A percentile compares a stretch with the other conserved stretches of the same genome.
Conservation (phyloP, 2,113 vertebrate genomes). For the Ibidorhyncha struthersii region DNA sequence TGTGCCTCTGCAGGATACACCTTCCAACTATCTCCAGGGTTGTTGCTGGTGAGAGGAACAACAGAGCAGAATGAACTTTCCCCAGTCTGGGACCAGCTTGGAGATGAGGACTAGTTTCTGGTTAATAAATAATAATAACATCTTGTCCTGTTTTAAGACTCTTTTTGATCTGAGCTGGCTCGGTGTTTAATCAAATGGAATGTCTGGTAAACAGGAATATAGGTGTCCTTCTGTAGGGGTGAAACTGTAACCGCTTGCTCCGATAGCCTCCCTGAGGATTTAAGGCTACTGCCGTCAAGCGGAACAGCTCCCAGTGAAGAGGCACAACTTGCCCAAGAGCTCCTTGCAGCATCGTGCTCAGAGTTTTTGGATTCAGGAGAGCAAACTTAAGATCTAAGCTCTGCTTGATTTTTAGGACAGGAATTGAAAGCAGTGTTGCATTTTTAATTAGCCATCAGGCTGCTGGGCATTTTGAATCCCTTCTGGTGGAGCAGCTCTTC, state of each 20-base stretch:
- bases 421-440: neutral
- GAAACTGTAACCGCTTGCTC: rapidly evolving
- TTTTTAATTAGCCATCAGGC: neutral
- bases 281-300: neutral
- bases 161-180: neutral
- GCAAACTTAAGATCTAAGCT: neutral
- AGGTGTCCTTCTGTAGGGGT: neutral
- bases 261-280: neutral
- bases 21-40: neutral
- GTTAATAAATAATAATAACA: neutral
- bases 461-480: neutral
- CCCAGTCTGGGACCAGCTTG: no score
- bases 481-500: neutral
- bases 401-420: neutral
- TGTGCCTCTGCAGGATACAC: neutral
- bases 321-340: neutral
- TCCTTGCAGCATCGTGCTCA: neutral
- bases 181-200: neutral
- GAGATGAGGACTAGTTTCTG: neutral
- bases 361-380: neutral
- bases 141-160: neutral
- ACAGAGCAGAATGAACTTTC: neutral
- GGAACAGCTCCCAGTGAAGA: neutral
- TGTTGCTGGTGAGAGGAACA: neutral
- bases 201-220: neutral